Conservation (phyloP, 2,797 vertebrate species). For the Sternotherus odoratus region DNA sequence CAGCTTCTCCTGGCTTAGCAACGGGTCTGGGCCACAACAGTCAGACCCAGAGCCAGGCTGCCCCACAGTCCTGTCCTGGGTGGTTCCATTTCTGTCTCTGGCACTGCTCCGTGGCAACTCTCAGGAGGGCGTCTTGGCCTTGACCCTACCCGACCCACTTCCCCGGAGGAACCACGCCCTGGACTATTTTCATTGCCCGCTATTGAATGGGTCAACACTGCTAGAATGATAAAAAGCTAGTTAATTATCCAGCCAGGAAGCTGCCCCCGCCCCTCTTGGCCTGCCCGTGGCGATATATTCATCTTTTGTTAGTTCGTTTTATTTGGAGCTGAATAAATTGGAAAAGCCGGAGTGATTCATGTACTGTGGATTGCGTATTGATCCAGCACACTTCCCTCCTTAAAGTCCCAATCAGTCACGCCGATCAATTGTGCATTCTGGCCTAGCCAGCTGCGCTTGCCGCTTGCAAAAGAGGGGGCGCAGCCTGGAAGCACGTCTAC, state of each 20-base stretch:
- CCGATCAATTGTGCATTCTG: slow-evolving; percentile 63
- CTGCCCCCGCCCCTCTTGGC: slow-evolving; percentile 24
- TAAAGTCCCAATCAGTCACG: slow-evolving; percentile 57
- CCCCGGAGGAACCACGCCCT: background rate
- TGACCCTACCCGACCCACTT: background rate
- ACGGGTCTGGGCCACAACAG: background rate
- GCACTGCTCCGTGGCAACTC: background rate
- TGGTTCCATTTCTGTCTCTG: background rate
- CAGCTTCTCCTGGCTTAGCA: background rate
- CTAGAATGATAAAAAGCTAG: slow-evolving; percentile 66
- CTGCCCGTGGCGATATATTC: slow-evolving; percentile 59
- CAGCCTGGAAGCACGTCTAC: background rate
- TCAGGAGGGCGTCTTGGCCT: background rate
- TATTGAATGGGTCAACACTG: slow-evolving; percentile 59
- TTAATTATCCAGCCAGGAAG: slow-evolving; percentile 67
- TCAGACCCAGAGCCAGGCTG: background rate
- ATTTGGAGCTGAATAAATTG: slow-evolving; percentile 73
- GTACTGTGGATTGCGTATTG: slow-evolving; percentile 68
- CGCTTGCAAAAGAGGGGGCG: background rate
- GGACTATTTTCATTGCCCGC: slow-evolving; percentile 38
- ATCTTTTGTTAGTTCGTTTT: slow-evolving; percentile 70
- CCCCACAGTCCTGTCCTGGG: background rate
- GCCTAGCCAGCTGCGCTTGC: background rate
- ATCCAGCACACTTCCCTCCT: slow-evolving; percentile 64
- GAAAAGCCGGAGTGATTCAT: slow-evolving; percentile 72